Evolutionary conservation across 2,888 invertebrate species (phyloP).

Genomic region (Achlya flavicornis): DNA sequence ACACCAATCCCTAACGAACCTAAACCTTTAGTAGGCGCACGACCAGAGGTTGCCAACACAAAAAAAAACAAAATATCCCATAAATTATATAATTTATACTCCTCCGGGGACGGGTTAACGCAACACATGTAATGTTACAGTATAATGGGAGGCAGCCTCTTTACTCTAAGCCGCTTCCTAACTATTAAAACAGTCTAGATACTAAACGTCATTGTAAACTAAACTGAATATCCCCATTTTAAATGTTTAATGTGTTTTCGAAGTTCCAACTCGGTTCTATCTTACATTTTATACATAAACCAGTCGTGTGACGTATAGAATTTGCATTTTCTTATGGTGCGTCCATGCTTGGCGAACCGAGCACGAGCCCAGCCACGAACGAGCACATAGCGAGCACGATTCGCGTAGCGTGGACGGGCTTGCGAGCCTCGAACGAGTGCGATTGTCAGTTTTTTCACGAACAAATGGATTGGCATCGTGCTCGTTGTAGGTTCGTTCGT

Average conservation of each 20-base stretch:
- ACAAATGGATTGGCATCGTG: no score
- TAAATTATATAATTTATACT: slow-evolving; percentile 77
- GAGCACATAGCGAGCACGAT: no score
- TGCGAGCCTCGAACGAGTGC: no score
- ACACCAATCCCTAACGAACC: slow-evolving; percentile 9
- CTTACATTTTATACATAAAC: slow-evolving; percentile 37
- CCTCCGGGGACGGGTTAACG: slow-evolving; percentile 60
- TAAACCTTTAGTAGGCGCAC: slow-evolving; percentile 12
- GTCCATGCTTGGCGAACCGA: no score
- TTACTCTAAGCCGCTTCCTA: slow-evolving; percentile 73
- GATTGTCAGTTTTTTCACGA: no score
- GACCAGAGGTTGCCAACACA: slow-evolving; percentile 26
- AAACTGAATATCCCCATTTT: slow-evolving; percentile 70
- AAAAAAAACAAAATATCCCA: slow-evolving; percentile 49
- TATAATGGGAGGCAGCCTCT: slow-evolving; percentile 54
- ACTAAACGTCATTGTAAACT: slow-evolving; percentile 77
- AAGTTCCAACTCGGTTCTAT: slow-evolving; percentile 40
- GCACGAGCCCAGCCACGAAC: no score
- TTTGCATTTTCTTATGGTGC: slow-evolving; percentile 8
- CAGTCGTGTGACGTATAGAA: slow-evolving; percentile 15
- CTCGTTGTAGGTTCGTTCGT: no score
- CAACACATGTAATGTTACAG: slow-evolving; percentile 49
- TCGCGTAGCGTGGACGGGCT: no score
- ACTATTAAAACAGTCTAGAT: slow-evolving; percentile 73
- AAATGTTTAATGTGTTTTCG: slow-evolving; percentile 65